Conservation (phyloP, 1,140 invertebrate genomes). For the Diuraphis noxia region DNA sequence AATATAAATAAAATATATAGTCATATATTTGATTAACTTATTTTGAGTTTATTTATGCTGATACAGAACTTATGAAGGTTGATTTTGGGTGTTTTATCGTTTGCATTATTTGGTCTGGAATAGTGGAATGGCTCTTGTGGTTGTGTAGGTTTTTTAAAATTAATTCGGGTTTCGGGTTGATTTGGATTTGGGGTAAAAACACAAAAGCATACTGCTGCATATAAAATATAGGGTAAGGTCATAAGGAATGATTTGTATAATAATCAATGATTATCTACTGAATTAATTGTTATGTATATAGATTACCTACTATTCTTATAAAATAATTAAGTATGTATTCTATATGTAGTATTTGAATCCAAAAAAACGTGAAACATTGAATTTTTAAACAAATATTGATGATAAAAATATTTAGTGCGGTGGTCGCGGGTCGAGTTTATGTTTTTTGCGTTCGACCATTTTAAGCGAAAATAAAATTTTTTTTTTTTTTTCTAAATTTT, state of each 20-base stretch:
- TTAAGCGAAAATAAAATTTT: not conserved
- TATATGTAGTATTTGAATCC: not conserved
- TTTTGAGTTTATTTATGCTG: not conserved
- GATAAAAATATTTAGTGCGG: not conserved
- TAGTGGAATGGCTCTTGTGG: not conserved
- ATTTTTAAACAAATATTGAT: not conserved
- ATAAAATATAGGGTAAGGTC: not conserved
- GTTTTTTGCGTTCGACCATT: not conserved
- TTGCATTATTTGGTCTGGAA: not conserved
- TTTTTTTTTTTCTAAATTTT: not conserved
- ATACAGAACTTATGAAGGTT: not conserved
- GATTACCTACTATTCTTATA: not conserved
- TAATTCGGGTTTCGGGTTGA: not conserved
- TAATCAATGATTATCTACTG: not conserved
- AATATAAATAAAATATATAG: not conserved
- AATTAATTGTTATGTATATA: not conserved
- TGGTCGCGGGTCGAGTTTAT: not conserved
- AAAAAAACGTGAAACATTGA: not conserved
- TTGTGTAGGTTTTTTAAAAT: not conserved
- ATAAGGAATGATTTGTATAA: conserved; percentile 2
- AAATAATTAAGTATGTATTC: not conserved
- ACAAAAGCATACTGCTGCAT: not conserved
- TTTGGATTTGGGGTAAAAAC: not conserved
- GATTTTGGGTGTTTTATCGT: not conserved
- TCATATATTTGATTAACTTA: not conserved